Evolutionary conservation across 2,113 vertebrate species (phyloP), one percentile per base, ranked within the genome.

Genomic region (Bos indicus): DNA sequence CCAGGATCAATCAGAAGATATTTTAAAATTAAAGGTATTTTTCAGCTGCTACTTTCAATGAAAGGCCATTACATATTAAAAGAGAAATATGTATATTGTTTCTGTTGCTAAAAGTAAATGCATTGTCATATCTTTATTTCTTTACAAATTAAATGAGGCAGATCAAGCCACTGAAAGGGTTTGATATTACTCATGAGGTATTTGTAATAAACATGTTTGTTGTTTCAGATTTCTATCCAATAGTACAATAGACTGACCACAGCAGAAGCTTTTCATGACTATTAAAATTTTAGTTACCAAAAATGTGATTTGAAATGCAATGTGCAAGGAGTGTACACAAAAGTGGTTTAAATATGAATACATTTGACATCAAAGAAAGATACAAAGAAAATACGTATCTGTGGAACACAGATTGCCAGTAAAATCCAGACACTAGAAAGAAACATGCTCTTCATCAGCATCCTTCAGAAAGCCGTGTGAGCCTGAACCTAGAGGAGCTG

Each of bases 21-120:
- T 90, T 94, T 52, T 94, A 87, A 81, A 21, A 78, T 82, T 83
- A 94, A 80, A 94, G 19, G 46, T 95, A 74, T 48, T 86, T 94
- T 97, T 28, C 54, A 85, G 33, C 51, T 94, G 13, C 30, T 28
- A 90, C 10, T 62, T 62, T 71, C 19, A 71, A 67, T 46, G 23
- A 43, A 84, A 77, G 23, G 13, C 54, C 77, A 48, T n/a, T 74
- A 54, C 25, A 89, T 57, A 84, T 56, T 90, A 88, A 64, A 93
- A 88, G 25, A 84, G 19, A 91, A 93, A 95, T 71, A 71, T 74
- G 7, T 33, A 28, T 64, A 67, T 95, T 74, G 16, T 15, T 48
- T 94, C 89, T 62, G 30, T 90, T 43, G 6, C 30, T 82, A 52
- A 85, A 83, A 71, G 30, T 78, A 57, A 96, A 88, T 67, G 40